These are phyloP conservation scores for Isoperla grammatica DNA, from an alignment of 2,888 invertebrate species.

Conservation along the genomic window DNA sequence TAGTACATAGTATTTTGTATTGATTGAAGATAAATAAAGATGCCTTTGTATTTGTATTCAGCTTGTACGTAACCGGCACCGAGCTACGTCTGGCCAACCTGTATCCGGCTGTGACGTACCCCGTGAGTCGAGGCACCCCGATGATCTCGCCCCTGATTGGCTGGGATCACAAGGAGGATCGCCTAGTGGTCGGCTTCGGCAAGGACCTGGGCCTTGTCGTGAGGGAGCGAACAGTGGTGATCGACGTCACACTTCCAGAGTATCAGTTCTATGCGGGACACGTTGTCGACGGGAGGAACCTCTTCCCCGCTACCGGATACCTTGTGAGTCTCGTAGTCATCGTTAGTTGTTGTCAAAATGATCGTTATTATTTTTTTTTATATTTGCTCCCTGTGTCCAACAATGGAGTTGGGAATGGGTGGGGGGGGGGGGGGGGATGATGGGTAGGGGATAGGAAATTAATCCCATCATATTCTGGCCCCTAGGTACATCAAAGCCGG, in stretches of 20 bases:
- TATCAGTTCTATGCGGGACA: neutral
- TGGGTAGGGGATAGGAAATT: no score
- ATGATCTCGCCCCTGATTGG: slow-evolving; percentile 76
- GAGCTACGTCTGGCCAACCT: slow-evolving; percentile 50
- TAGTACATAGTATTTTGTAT: no score
- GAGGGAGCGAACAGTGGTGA: neutral
- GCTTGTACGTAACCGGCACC: slow-evolving; percentile 49
- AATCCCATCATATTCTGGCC: no score
- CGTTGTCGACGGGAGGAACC: slow-evolving; percentile 57
- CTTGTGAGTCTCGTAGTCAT: neutral
- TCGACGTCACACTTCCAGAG: neutral
- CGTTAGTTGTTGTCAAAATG: no score
- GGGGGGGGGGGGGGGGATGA: no score
- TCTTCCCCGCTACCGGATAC: slow-evolving; percentile 53
- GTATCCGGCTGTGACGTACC: slow-evolving; percentile 69
- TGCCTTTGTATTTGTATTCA: no score
- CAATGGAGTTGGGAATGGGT: no score
- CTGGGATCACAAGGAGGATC: slow-evolving; percentile 81
- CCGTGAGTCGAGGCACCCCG: slow-evolving; percentile 81
- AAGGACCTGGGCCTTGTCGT: neutral
- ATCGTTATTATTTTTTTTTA: no score
- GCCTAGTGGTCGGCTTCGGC: slow-evolving; percentile 48
- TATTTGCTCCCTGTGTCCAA: no score
- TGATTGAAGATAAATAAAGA: no score
- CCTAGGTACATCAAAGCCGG: no score